Conservation (phyloP, 2,888 invertebrate genomes). For the Eristalis tenax region DNA sequence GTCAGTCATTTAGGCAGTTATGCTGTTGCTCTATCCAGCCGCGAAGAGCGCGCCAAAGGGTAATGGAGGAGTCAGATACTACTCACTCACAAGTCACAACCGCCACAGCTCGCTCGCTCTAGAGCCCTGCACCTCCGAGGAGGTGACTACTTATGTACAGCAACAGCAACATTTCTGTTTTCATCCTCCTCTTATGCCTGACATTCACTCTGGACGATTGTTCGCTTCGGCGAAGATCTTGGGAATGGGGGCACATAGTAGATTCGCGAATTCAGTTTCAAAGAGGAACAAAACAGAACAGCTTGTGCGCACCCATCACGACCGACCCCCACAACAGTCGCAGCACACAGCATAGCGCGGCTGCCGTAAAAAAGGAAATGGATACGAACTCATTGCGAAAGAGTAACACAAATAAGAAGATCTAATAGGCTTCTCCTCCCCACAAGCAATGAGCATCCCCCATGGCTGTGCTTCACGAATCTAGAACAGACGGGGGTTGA, state of each 20-base stretch:
- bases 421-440: constrained; percentile 50
- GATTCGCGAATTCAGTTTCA: constrained; percentile 31
- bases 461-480: neutral
- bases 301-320: constrained; percentile 28
- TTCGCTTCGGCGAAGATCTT: constrained; percentile 70
- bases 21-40: neutral
- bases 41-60: constrained; percentile 52
- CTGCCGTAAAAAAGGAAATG: constrained; percentile 60
- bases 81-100: too few species aligned
- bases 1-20: neutral
- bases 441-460: neutral
- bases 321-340: constrained; percentile 51
- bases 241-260: constrained; percentile 71
- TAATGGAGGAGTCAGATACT: constrained; percentile 48
- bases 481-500: constrained; percentile 42
- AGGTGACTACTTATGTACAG: constrained; percentile 9
- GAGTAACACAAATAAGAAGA: constrained; percentile 43
- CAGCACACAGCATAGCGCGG: neutral
- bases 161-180: constrained; percentile 31
- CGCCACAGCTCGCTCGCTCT: too few species aligned
- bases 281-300: constrained; percentile 10
- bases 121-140: neutral
- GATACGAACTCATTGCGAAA: constrained; percentile 56
- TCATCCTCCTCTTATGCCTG: neutral
- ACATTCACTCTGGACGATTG: constrained; percentile 23